A percentile compares a stretch with the other conserved stretches of the same genome.
Conservation (phyloP, 2,113 vertebrate genomes). For the Terrapene triunguis region DNA sequence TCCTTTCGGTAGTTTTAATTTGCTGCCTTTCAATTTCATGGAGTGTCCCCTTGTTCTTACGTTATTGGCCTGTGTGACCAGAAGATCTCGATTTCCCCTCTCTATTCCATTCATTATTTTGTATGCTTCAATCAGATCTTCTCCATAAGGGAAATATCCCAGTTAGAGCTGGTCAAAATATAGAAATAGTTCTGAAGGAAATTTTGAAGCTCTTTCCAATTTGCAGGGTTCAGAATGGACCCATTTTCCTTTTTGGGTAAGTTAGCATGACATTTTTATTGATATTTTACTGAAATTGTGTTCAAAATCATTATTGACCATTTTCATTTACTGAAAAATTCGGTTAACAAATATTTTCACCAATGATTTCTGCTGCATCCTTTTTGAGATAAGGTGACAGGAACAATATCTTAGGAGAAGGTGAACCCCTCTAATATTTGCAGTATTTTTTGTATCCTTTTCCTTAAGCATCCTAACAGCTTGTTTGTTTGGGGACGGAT, state of each 20-base stretch:
- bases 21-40: not conserved
- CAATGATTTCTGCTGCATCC: not conserved
- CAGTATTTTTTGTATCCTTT: not conserved
- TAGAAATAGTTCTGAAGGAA: not conserved
- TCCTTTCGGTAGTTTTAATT: not conserved
- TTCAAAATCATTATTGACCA: not conserved
- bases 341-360: not conserved
- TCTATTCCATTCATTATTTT: not conserved
- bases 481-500: not conserved
- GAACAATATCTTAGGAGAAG: not conserved
- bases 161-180: not conserved
- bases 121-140: not conserved
- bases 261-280: accelerated
- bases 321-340: not conserved
- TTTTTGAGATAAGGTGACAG: not conserved
- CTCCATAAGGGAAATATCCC: not conserved
- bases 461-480: constrained; percentile 8
- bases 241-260: not conserved
- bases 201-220: not conserved
- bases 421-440: not conserved
- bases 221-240: not conserved
- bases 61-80: not conserved
- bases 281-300: not conserved
- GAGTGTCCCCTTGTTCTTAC: not conserved
- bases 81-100: not conserved